Conservation (phyloP, 2,888 invertebrate genomes). For the Listrodromus nycthemerus region DNA sequence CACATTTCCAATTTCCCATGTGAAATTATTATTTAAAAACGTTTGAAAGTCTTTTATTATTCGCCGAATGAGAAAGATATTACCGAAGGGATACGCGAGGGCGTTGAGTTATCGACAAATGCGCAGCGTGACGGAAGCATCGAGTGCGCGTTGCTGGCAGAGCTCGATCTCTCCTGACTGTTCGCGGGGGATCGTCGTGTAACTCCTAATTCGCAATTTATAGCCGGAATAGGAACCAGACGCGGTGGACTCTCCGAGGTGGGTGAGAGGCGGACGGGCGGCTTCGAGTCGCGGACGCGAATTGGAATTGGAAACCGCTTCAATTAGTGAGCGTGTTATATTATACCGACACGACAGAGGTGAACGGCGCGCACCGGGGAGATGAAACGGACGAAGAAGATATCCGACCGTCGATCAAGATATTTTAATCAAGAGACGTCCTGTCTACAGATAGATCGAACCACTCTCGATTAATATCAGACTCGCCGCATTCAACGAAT, state of each 20-base stretch:
- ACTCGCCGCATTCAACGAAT: slow-evolving; percentile 37
- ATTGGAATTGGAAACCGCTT: slow-evolving; percentile 70
- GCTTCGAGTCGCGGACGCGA: slow-evolving; percentile 59
- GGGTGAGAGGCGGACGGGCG: slow-evolving; percentile 13
- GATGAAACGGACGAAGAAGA: slow-evolving; percentile 18
- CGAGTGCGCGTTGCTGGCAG: not conserved
- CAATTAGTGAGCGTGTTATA: slow-evolving; percentile 71
- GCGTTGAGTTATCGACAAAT: slow-evolving; percentile 5
- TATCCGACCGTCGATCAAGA: slow-evolving; percentile 39
- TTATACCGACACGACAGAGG: slow-evolving; percentile 69
- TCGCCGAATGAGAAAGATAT: not conserved
- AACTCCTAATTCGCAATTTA: slow-evolving; percentile 64
- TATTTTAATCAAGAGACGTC: slow-evolving; percentile 59
- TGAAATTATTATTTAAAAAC: not conserved
- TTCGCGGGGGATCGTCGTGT: slow-evolving; percentile 43
- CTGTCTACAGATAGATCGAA: slow-evolving; percentile 52
- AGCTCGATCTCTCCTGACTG: slow-evolving; percentile 21
- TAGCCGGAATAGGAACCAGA: slow-evolving; percentile 32
- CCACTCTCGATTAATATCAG: slow-evolving; percentile 42
- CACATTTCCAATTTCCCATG: not conserved
- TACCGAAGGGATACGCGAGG: not conserved
- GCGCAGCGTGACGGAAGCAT: not conserved
- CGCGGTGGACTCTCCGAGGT: slow-evolving; percentile 28
- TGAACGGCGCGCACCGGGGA: slow-evolving; percentile 30
- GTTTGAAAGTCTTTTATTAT: not conserved